Evolutionary conservation across 2,797 vertebrate genomes (phyloP), one percentile per base, ranked within the genome.

Genomic region (Eleutherodactylus coqui): DNA sequence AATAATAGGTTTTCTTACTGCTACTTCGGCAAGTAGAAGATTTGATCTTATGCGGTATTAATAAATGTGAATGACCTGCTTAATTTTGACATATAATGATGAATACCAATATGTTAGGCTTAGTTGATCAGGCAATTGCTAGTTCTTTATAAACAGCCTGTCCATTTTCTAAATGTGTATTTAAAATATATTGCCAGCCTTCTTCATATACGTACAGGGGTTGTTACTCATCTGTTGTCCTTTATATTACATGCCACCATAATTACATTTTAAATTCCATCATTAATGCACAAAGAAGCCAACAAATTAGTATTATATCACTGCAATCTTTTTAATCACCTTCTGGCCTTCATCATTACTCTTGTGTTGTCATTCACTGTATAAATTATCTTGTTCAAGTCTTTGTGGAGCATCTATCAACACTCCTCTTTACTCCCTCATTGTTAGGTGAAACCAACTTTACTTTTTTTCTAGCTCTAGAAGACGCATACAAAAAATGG

Each of bases 231-330:
- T 81, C 49, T 70, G 62, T 70, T 53, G 29, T 24, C 67, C 13
- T 32, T n/a, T 34, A 51, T 43, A 81, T 38, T 34, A 51, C 32
- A 70, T 78, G 32, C 34, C 79, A 81, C 21, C 29, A 51, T 81
- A 81, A 81, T 81, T 81, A 81, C 62, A 69, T 81, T 81, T 81
- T 81, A 81, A 81, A 69, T 81, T 81, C 79, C 51, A 34, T 38
- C 47, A 82, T 70, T 82, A 70, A 82, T 49, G 43, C 60, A 82
- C 32, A 82, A 82, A 70, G 47, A 51, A 36, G 64, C 32, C 45
- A 70, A 53, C 62, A 70, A 82, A 82, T 82, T 70, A 70, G 19
- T 32, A 82, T 70, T 70, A 45, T 70, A 82, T 82, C 32, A 41
- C 32, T 51, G 45, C 62, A 82, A 82, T 82, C 79, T 82, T 49